Conservation (phyloP, 2,797 vertebrate genomes). For the Poeciliopsis turneri region DNA sequence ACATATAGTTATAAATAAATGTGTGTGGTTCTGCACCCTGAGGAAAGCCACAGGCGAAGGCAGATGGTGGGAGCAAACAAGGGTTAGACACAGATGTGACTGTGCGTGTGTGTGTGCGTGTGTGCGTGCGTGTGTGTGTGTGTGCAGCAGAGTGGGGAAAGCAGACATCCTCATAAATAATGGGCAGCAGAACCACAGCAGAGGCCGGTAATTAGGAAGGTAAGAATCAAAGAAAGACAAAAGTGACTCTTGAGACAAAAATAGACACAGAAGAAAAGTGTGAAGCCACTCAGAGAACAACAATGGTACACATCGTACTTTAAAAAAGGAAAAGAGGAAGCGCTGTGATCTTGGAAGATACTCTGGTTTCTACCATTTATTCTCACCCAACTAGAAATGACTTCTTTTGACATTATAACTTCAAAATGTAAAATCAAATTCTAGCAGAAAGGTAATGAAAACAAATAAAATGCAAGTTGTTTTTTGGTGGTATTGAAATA, state of each 20-base stretch:
- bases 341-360: background rate
- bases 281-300: background rate
- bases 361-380: background rate
- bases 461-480: background rate
- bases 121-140: background rate
- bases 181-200: conserved; percentile 18
- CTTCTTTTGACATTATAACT: background rate
- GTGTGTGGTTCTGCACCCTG: background rate
- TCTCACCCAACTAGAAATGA: background rate
- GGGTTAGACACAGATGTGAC: conserved; percentile 4
- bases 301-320: background rate
- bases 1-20: conserved; percentile 1
- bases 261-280: background rate
- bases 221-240: conserved; percentile 6
- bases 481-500: too few relatives aligned
- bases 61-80: conserved; percentile 1
- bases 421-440: background rate
- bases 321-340: background rate
- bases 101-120: background rate
- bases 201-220: conserved; percentile 17
- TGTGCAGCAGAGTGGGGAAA: background rate
- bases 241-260: background rate
- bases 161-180: conserved; percentile 4
- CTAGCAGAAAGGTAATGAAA: background rate
- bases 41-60: background rate